Evolutionary conservation across 2,888 invertebrate species (phyloP), one percentile per base, ranked within the genome.

Genomic region (Odontomyia ornata): DNA sequence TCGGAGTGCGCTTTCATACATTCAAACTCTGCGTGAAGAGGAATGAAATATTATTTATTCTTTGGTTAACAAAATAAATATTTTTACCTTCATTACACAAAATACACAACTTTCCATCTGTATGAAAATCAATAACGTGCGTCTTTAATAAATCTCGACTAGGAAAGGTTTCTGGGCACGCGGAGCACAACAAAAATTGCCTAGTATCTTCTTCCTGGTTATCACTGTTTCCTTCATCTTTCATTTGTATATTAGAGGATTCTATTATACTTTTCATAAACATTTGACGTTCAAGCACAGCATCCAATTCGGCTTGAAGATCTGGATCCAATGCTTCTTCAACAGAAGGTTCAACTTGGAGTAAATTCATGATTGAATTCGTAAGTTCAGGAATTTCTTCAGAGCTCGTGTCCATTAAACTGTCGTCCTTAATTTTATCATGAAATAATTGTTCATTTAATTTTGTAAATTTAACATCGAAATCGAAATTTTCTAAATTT

Each of bases 61-160:
- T 60, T 60, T 21, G 21, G 18, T 23, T 15, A 25, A 36, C 52
- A 64, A 28, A 28, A 4, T 21, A 46, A 43, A 3, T 25, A 25
- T 21, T 56, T 28, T 28, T 28, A 73, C 73, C 73, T 60, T 28
- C n/a, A 36, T 73, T 57, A 36, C 73, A 73, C 18, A 73, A 30
- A 23, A 73, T 57, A 36, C 73, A 73, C 18, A 73, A 11, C 13
- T 30, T 57, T 13, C 60, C 73, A 36, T 73, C 60, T 11, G 73
- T 73, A 57, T 73, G 73, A 73, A 57, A 73, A n/a, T 73, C 73
- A 21, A 57, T 36, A 5, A 73, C 43, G 23, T 73, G 73, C 57
- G 60, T 36, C 30, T 36, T 73, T 36, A 73, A 27, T n/a, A 30
- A 18, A 15, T 15, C 23, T 1, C 60, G 60, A 36, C 18, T 36